Percentiles rank a stretch among this genome's conserved stretches.
Evolutionary conservation across 2,113 vertebrate species (phyloP).

Genomic region (Vidua macroura): DNA sequence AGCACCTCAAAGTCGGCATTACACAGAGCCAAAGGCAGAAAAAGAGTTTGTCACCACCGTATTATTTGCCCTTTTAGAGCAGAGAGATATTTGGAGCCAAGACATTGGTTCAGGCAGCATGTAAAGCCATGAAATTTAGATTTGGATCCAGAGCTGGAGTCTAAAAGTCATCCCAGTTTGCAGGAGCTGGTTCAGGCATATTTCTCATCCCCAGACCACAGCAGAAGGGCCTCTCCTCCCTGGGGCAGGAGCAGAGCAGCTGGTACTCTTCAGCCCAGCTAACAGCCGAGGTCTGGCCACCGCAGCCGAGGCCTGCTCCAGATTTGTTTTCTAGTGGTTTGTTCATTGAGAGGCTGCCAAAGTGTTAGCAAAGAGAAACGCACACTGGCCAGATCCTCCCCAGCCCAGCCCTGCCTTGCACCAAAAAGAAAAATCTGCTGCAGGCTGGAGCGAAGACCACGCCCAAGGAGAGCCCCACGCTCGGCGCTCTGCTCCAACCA

Average conservation of each 20-base stretch:
- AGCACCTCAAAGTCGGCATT: background rate
- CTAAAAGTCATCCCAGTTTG: constrained; percentile 4
- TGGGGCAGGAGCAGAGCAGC: constrained; percentile 52
- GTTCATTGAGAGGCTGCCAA: constrained; percentile 56
- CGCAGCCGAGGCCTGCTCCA: constrained; percentile 27
- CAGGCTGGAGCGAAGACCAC: background rate
- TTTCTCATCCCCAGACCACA: constrained; percentile 28
- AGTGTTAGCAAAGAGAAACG: constrained; percentile 25
- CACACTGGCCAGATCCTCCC: constrained; percentile 26
- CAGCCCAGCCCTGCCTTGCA: background rate
- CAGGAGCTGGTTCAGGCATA: constrained; percentile 1
- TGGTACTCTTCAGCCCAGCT: constrained; percentile 61
- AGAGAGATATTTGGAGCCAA: background rate
- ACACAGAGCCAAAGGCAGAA: background rate
- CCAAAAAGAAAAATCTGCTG: background rate
- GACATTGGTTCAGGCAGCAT: background rate
- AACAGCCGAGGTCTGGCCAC: constrained; percentile 55
- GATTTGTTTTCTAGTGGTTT: constrained; percentile 56
- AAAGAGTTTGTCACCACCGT: background rate
- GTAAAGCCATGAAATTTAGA: constrained; percentile 35
- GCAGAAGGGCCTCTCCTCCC: constrained; percentile 60
- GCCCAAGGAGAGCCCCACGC: rapidly evolving
- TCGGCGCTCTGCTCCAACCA: rapidly evolving
- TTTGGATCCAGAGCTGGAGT: constrained; percentile 7
- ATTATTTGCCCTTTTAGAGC: background rate